Percentiles rank a stretch among this genome's conserved stretches.
Conservation (phyloP, 2,113 vertebrate species). For the Excalfactoria chinensis region DNA sequence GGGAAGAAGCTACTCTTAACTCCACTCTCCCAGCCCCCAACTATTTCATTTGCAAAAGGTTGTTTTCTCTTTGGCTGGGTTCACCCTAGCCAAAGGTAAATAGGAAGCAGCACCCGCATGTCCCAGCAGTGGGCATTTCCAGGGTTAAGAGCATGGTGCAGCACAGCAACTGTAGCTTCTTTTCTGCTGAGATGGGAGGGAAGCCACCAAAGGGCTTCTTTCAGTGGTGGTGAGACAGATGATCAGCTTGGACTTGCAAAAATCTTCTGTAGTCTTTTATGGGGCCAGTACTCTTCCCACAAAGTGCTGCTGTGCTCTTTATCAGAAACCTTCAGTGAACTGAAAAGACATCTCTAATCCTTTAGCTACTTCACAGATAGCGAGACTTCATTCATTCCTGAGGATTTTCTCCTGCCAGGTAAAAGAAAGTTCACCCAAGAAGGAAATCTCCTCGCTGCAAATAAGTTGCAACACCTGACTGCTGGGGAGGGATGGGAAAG, state of each 20-base stretch:
- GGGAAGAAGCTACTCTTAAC: neutral
- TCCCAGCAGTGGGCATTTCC: neutral
- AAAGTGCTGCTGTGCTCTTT: conserved; percentile 5
- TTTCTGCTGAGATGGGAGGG: neutral
- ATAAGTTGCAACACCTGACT: conserved; percentile 27
- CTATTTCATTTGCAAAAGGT: neutral
- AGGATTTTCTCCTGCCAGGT: conserved; percentile 43
- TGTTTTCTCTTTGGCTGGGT: neutral
- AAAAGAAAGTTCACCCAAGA: conserved; percentile 46
- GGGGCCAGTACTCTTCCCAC: neutral
- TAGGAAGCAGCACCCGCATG: neutral
- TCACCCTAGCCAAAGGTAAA: neutral
- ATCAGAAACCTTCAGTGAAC: conserved; percentile 13
- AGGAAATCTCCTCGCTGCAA: conserved; percentile 18
- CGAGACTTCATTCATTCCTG: neutral
- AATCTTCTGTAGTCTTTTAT: neutral
- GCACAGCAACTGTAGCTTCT: neutral
- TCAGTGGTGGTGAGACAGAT: neutral
- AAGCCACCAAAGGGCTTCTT: neutral
- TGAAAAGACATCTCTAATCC: conserved; percentile 44
- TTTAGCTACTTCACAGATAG: conserved; percentile 13
- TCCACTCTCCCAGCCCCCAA: neutral
- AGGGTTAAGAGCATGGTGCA: neutral
- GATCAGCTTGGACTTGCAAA: neutral
- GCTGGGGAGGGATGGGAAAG: neutral